A percentile compares a stretch with the other conserved stretches of the same genome.
These are phyloP conservation scores for Lophura nycthemera DNA, from an alignment of 2,113 vertebrate species.

Conservation along the genomic window DNA sequence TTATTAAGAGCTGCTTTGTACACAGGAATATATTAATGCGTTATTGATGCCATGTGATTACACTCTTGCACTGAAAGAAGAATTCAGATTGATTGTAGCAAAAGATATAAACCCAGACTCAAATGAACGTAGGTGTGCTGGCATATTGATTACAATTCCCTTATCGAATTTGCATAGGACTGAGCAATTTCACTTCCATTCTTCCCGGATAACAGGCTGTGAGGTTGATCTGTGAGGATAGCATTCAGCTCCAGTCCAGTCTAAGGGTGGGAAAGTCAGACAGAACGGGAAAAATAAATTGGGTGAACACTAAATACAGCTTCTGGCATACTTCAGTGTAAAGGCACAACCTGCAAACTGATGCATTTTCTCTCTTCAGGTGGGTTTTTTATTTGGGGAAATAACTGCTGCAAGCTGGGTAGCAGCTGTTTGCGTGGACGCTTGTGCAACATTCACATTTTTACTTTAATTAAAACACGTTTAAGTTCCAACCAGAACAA, in stretches of 20 bases:
- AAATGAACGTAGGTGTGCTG: not conserved
- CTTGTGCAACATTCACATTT: not conserved
- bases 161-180: fast-evolving
- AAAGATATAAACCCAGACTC: not conserved
- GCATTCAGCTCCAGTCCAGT: too few relatives aligned
- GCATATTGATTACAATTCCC: not conserved
- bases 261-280: not conserved
- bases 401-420: not conserved
- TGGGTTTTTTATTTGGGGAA: not conserved
- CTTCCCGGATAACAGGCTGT: not conserved
- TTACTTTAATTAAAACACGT: not conserved
- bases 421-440: not conserved
- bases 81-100: not conserved
- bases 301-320: not conserved
- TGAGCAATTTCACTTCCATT: not conserved
- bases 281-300: not conserved
- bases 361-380: not conserved
- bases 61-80: not conserved
- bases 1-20: conserved; percentile 33
- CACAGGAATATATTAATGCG: not conserved
- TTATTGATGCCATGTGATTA: not conserved
- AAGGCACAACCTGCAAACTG: not conserved
- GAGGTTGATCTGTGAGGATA: not conserved
- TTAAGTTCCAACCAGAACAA: not conserved
- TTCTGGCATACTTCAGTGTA: not conserved